Percentiles rank a stretch among this genome's conserved stretches.
Evolutionary conservation across 2,113 vertebrate species (phyloP).

Genomic region (Tylochromis polylepis): DNA sequence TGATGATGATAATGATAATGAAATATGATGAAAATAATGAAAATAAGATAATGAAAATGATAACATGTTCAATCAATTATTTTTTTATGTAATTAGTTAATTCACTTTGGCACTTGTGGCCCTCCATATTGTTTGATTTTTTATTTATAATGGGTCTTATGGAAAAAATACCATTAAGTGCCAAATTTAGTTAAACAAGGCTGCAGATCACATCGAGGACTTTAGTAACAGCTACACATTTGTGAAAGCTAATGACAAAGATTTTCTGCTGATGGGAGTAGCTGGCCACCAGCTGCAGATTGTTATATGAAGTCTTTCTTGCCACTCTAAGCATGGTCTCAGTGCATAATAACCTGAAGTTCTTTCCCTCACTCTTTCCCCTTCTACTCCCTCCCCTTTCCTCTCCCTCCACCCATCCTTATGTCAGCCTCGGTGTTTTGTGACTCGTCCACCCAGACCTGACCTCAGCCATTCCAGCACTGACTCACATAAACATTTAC

Average conservation of each 20-base stretch:
- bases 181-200: neutral
- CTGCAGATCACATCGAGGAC: neutral
- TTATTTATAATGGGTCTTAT: neutral
- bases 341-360: neutral
- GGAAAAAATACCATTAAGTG: neutral
- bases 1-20: no score
- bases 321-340: neutral
- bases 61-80: neutral
- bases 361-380: neutral
- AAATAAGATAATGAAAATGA: no score
- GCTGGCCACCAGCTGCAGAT: neutral
- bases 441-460: conserved; percentile 23
- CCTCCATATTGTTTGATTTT: neutral
- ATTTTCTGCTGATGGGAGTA: neutral
- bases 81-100: neutral
- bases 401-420: neutral
- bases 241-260: neutral
- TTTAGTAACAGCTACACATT: neutral
- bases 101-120: neutral
- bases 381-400: neutral
- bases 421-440: neutral
- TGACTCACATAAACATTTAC: conserved; percentile 17
- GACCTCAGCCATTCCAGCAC: conserved; percentile 39
- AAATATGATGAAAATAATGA: no score
- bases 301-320: neutral